phyloP scores from a whole-genome alignment of 2,113 vertebrate species.

The Anthoscopus minutus region DNA sequence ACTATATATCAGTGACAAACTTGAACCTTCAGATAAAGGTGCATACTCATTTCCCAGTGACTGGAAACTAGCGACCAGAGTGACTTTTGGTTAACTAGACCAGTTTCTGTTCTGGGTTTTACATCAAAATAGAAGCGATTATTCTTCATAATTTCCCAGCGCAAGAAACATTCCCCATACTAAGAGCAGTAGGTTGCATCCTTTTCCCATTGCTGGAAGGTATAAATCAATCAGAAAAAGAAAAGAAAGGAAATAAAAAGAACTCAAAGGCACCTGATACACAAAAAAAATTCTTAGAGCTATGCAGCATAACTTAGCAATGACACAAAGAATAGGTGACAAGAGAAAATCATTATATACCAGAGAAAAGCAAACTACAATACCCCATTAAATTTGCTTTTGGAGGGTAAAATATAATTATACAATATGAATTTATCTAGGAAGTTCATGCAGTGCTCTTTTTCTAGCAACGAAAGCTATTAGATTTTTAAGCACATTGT shows the following conservation, averaged over 20 bases:
- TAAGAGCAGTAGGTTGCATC: neutral
- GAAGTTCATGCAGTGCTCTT: neutral
- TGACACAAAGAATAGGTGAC: neutral
- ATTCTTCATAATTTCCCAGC: neutral
- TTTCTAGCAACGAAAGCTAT: neutral
- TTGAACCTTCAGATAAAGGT: neutral
- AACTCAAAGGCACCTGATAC: neutral
- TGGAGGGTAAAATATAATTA: neutral
- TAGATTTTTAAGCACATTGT: neutral
- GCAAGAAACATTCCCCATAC: neutral
- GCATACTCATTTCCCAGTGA: neutral
- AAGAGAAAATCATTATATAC: neutral
- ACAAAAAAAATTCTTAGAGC: neutral
- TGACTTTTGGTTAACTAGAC: neutral
- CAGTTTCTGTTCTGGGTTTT: neutral
- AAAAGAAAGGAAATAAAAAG: neutral
- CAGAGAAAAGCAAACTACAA: neutral
- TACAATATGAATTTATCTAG: neutral
- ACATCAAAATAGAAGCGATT: neutral
- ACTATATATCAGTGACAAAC: neutral
- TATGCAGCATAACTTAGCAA: neutral
- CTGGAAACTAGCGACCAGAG: neutral
- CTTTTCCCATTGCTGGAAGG: neutral
- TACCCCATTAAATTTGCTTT: neutral
- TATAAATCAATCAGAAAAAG: neutral